Evolutionary conservation across 2,113 vertebrate genomes (phyloP), one percentile per base, ranked within the genome.

Genomic region (Edolisoma coerulescens): DNA sequence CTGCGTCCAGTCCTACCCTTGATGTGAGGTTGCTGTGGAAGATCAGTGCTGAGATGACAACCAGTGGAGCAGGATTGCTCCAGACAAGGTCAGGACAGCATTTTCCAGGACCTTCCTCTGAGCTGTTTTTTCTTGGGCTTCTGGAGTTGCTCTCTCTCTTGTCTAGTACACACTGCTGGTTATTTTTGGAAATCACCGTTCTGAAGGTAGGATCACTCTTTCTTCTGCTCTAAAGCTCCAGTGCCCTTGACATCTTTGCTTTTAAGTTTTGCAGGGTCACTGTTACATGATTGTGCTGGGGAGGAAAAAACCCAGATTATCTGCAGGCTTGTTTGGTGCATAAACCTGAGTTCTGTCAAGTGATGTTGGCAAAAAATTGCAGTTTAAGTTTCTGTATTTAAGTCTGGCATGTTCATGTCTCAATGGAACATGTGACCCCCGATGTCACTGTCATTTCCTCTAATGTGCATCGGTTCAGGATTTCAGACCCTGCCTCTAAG

Each of bases 401-500:
- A 49, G 33, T n/a, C 22, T 52, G 83, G 22, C 2, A 1, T 6
- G 3, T 74, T 84, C 5, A 8, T 87, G 86, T 87, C 49, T 69
- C 14, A 26, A 0, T 2, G 17, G 22, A 44, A 15, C n/a, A 15
- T 1, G 0, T 75, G 54, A 57, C 18, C 12, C 33, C 20, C 32
- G 2, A 10, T 87, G 10, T 71, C 32, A 3, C 8, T 68, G 41
- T 75, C 4, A 26, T 47, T 76, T 95, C 67, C 42, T 84, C 32
- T 86, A 75, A 49, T 0, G 1, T 52, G 28, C 37, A 22, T 33
- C 16, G 16, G 23, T 47, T 54, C 24, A 35, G 56, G 52, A 81
- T 90, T 84, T 57, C 4, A 1, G 67, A 69, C 30, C 2, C 21
- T 74, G 42, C 39, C 33, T 7, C 50, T 70, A 35, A 44, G 42